These are phyloP conservation scores for Dicyrtomina minuta DNA, from an alignment of 2,888 invertebrate genomes.

Conservation along the genomic window DNA sequence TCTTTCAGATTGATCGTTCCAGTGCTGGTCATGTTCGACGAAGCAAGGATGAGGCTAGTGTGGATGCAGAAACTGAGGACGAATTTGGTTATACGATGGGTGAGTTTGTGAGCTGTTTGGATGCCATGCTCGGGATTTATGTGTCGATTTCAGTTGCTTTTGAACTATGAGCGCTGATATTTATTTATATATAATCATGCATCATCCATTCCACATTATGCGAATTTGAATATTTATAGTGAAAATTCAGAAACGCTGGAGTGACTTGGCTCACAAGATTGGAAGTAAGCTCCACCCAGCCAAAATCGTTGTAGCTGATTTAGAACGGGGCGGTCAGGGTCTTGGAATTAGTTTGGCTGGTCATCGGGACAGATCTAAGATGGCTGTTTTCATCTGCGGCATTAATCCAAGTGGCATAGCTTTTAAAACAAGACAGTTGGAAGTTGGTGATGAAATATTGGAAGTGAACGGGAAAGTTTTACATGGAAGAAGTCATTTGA, in stretches of 20 bases:
- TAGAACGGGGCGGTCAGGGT: conserved; percentile 68
- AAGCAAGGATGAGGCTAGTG: conserved; percentile 72
- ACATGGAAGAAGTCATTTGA: conserved; percentile 91
- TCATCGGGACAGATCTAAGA: conserved; percentile 86
- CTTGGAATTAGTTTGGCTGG: conserved; percentile 92
- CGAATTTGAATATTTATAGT: conserved; percentile 62
- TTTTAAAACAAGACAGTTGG: conserved; percentile 70
- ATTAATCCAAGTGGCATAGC: conserved; percentile 85
- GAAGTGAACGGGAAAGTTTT: conserved; percentile 83
- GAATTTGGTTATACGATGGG: conserved; percentile 91
- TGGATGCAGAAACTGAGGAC: conserved; percentile 84
- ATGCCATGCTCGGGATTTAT: conserved; percentile 8
- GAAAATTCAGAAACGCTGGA: conserved; percentile 91
- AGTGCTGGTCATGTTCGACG: conserved; percentile 83
- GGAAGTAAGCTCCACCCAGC: conserved; percentile 55
- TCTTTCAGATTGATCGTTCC: conserved; percentile 76
- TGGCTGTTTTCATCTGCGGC: conserved; percentile 90
- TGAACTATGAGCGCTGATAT: no score
- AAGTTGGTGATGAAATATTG: conserved; percentile 79
- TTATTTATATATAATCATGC: conserved; percentile 9
- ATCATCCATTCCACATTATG: conserved; percentile 10
- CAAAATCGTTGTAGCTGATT: conserved; percentile 50
- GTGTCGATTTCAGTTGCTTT: background rate
- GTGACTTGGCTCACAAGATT: conserved; percentile 67
- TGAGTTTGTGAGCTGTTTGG: conserved; percentile 67